A percentile compares a stretch with the other conserved stretches of the same genome.
Conservation (phyloP, 2,113 vertebrate genomes). For the Hippocampus mohnikei region DNA sequence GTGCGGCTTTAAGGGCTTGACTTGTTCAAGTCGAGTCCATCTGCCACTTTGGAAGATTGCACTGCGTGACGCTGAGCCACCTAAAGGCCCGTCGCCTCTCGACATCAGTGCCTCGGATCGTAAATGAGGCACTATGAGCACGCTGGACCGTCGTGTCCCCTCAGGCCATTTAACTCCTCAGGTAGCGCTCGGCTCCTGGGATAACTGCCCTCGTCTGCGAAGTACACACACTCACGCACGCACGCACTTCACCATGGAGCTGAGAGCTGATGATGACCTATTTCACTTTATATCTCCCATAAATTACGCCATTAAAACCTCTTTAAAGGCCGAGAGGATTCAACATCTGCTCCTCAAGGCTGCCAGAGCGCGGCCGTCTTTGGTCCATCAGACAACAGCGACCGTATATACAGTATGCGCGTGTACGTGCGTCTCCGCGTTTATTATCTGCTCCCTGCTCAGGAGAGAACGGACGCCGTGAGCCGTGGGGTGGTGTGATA, state of each 20-base stretch:
- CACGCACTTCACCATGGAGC: slow-evolving; percentile 24
- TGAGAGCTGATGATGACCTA: slow-evolving; percentile 59
- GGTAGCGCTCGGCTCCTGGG: slow-evolving; percentile 41
- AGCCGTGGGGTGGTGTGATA: slow-evolving; percentile 19
- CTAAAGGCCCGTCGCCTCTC: neutral
- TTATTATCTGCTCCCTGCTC: slow-evolving; percentile 41
- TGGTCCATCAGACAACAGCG: slow-evolving; percentile 40
- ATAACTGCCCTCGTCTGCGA: slow-evolving; percentile 34
- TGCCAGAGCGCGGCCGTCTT: slow-evolving; percentile 24
- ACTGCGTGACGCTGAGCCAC: neutral
- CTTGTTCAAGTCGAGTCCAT: slow-evolving; percentile 15
- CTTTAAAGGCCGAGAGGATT: slow-evolving; percentile 47
- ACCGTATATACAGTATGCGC: slow-evolving; percentile 1
- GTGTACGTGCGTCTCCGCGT: neutral
- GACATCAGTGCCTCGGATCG: slow-evolving; percentile 18
- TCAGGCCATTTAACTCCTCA: slow-evolving; percentile 66
- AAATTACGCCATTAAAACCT: slow-evolving; percentile 69
- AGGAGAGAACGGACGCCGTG: slow-evolving; percentile 22
- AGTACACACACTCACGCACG: slow-evolving; percentile 3
- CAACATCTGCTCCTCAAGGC: slow-evolving; percentile 48
- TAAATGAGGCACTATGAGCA: slow-evolving; percentile 28
- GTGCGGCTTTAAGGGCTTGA: slow-evolving; percentile 8
- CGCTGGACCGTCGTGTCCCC: slow-evolving; percentile 49
- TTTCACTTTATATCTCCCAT: slow-evolving; percentile 66
- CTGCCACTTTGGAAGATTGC: neutral